Base-by-base conservation (phyloP, 1,140 invertebrate genomes). In the Apis florea region DNA sequence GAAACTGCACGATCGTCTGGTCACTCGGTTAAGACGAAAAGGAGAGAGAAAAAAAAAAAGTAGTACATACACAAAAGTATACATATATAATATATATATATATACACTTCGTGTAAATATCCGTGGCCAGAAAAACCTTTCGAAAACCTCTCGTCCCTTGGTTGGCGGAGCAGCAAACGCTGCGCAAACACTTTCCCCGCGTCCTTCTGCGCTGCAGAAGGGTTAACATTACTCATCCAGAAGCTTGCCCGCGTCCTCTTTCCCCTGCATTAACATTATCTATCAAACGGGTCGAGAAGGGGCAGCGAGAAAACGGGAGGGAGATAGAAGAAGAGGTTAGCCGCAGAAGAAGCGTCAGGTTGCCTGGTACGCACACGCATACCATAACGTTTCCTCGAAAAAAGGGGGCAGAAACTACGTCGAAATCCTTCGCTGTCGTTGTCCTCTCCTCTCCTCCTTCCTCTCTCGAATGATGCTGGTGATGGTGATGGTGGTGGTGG, bases 261-360 rank as follows among this genome's bases (percentile, higher is more conserved):
- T 21, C n/a, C 19, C 58, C 61, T 67, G 71, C 71, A 67, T 81
- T 75, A 67, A 66, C 79, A 81, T 81, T 81, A 75, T 81, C 79
- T 81, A 75, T 81, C 79, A 75, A 81, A 58, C 71, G 53, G 19
- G 54, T 53, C 13, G 24, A 13, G 19, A 12, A 47, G 31, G 51
- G 15, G 12, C 47, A 54, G 10, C 68, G 68, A 40, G 53, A 19
- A 3, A 71, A 71, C 56, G n/a, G 40, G 53, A 54, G 64, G 10
- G n/a, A 47, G 64, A 47, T 11, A n/a, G 40, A 8, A 47, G 19
- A 19, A 21, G 26, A 15, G 0, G 12, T 15, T 40, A 9, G 53
- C n/a, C 51, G 61, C 59, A 64, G 78, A 79, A 79, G 78, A 80
- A 80, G 79, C 79, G 79, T 67, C 61, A 80, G 79, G 79, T 80